phyloP scores from a whole-genome alignment of 2,797 vertebrate genomes.

The Leptatherina wallacei region DNA sequence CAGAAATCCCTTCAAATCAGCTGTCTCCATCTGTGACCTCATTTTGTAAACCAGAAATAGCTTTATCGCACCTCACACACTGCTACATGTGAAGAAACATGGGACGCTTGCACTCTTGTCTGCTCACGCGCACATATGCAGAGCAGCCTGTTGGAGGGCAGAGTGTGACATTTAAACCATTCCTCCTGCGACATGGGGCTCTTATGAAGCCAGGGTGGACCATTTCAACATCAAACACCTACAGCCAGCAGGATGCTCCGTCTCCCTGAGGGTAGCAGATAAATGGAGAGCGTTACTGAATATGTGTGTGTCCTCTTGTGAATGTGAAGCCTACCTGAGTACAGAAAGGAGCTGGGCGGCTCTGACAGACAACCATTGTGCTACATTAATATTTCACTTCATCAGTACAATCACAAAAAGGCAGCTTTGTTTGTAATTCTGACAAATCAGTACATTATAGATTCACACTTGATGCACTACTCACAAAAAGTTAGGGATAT shows the following conservation, averaged over 20 bases:
- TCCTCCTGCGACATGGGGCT: slow-evolving; percentile 54
- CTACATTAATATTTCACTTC: slow-evolving; percentile 35
- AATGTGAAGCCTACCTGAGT: slow-evolving; percentile 36
- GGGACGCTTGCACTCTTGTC: slow-evolving; percentile 17
- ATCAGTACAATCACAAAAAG: slow-evolving; percentile 18
- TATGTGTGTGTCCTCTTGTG: slow-evolving; percentile 17
- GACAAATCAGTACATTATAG: neutral
- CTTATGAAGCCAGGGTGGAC: slow-evolving; percentile 61
- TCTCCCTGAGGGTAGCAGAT: slow-evolving; percentile 48
- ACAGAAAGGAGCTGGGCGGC: slow-evolving; percentile 16
- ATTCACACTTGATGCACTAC: neutral
- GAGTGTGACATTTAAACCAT: slow-evolving; percentile 74
- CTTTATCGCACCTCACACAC: slow-evolving; percentile 47
- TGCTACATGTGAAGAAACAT: slow-evolving; percentile 50
- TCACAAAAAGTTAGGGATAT: no score
- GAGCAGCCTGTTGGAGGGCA: slow-evolving; percentile 38
- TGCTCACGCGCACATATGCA: neutral
- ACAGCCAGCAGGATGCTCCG: slow-evolving; percentile 52
- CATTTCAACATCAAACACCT: slow-evolving; percentile 73
- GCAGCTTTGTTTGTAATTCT: slow-evolving; percentile 7
- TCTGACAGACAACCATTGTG: slow-evolving; percentile 31
- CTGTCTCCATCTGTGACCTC: slow-evolving; percentile 71
- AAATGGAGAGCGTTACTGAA: slow-evolving; percentile 31
- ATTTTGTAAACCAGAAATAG: slow-evolving; percentile 73
- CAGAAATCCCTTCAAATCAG: slow-evolving; percentile 64